Base-by-base conservation (phyloP, 2,888 invertebrate species). In the Cerastis leucographa region DNA sequence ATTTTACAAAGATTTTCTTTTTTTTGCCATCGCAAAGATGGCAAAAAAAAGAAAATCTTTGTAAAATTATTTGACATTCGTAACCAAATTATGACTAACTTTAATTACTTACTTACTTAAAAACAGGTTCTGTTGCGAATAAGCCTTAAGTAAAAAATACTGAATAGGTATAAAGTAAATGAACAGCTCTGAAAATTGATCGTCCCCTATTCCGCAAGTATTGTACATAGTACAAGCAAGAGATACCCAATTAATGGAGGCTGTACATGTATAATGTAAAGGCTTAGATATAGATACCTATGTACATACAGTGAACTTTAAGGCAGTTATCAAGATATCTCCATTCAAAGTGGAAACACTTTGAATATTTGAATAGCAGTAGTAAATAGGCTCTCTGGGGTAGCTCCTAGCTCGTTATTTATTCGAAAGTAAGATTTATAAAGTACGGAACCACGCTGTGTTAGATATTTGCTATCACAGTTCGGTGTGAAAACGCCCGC, bases 371-470 rank as follows among this genome's bases (percentile, higher is more conserved):
- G 79, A 87, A 83, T 83, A 88, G 87, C 71, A 67, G 81, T 76
- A 77, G 80, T 85, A 85, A 87, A 87, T 85, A 85, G 84, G 73
- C 67, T 71, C 81, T 78, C 74, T 76, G 72, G 86, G 83, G 81
- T 82, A 78, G 82, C 76, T 76, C 71, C 73, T 70, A 79, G 77
- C 87, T 89, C 86, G 87, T 90, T 87, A 87, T 85, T 85, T 86
- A 84, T 88, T 87, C 71, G 88, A 90, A 91, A 91, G 89, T 89
- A 84, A 86, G 87, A 87, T 90, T 85, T 90, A 89, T 89, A 81
- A 75, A 87, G 86, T 88, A 84, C 84, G 85, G 84, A 83, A 85
- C 81, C 88, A 87, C 74, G 90, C 89, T 87, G 90, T 44, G 87
- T 84, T 85, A 81, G 86, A 85, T 84, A 87, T 82, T 81, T 73